These are phyloP conservation scores for Microplitis mediator DNA, from an alignment of 1,140 invertebrate genomes.

Conservation along the genomic window DNA sequence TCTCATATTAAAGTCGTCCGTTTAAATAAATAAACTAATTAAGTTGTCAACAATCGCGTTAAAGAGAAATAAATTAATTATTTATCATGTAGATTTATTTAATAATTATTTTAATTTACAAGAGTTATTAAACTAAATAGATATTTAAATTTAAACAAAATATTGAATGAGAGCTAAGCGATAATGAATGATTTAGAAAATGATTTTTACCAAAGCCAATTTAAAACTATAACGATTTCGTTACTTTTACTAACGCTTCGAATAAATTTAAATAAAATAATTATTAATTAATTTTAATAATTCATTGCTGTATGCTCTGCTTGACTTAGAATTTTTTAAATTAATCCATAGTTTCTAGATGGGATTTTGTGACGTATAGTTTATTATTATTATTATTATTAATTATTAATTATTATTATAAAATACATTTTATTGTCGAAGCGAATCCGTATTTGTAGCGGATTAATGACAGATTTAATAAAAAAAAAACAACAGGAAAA, in stretches of 20 bases:
- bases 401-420: not conserved
- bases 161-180: not conserved
- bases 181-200: constrained; percentile 5
- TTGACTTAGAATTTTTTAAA: constrained; percentile 11
- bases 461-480: too few species aligned
- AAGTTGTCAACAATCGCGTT: not conserved
- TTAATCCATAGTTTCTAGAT: not conserved
- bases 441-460: too few species aligned
- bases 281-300: constrained; percentile 1
- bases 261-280: constrained; percentile 5
- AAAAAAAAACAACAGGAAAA: too few species aligned
- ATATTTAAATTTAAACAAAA: not conserved
- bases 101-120: not conserved
- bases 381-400: not conserved
- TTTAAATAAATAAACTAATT: not conserved
- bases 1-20: not conserved
- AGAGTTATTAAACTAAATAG: not conserved
- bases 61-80: too few species aligned
- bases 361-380: not conserved
- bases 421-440: too few species aligned
- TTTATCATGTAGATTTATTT: too few species aligned
- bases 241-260: constrained; percentile 23
- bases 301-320: constrained; percentile 4
- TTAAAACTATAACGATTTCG: constrained; percentile 19
- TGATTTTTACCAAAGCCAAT: constrained; percentile 34